A percentile compares a stretch with the other conserved stretches of the same genome.
Evolutionary conservation across 2,797 vertebrate species (phyloP).

Genomic region (Phalanger gymnotis): DNA sequence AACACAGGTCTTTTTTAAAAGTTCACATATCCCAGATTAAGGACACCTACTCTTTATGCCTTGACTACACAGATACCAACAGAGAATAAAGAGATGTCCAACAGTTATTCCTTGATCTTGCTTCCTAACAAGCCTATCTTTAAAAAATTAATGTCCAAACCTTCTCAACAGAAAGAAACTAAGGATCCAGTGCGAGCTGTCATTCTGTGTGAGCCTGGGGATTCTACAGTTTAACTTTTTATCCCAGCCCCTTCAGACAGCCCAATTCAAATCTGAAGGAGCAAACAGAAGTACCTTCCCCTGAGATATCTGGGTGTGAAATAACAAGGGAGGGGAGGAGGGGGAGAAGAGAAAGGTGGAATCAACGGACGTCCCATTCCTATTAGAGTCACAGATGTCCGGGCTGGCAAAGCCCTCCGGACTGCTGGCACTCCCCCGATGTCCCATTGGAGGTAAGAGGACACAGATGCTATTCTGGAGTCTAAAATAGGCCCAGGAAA

Average conservation of each 20-base stretch:
- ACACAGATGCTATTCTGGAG: constrained; percentile 68
- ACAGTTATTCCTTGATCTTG: neutral
- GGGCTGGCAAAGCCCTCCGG: constrained; percentile 34
- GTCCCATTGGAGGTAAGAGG: constrained; percentile 10
- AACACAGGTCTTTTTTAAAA: neutral
- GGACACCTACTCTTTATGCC: neutral
- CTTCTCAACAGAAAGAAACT: neutral
- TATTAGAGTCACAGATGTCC: constrained; percentile 53
- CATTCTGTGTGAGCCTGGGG: neutral
- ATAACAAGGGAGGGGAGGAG: neutral
- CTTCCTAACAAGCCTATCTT: neutral
- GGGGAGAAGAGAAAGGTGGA: neutral
- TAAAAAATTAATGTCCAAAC: neutral
- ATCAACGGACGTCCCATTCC: rapidly evolving
- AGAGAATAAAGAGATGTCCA: neutral
- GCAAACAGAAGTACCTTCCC: neutral
- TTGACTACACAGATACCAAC: neutral
- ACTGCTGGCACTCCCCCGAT: neutral
- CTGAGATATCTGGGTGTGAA: neutral
- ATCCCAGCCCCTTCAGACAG: neutral
- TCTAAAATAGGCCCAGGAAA: constrained; percentile 57
- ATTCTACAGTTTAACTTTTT: neutral
- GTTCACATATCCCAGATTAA: neutral
- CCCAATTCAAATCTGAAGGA: neutral
- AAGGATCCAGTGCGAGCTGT: neutral